Conservation (phyloP, 1,140 invertebrate species). For the Drosophila murphyi region DNA sequence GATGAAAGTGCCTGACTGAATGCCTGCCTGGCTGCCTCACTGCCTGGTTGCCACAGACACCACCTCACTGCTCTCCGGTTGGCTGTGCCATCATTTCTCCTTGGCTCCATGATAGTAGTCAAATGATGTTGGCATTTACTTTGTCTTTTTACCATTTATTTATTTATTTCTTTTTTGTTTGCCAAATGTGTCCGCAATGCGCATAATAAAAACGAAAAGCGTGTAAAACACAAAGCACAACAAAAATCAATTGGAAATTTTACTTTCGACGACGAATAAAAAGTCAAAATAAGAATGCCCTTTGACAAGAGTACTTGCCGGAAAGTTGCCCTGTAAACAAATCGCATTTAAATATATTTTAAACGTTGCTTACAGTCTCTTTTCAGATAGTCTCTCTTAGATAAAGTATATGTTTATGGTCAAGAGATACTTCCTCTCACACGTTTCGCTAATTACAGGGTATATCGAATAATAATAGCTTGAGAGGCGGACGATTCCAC, state of each 20-base stretch:
- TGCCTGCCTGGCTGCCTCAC: slow-evolving; percentile 6
- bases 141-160: slow-evolving; percentile 34
- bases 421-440: no score
- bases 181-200: slow-evolving; percentile 63
- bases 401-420: no score
- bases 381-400: not conserved
- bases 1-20: slow-evolving; percentile 61
- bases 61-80: not conserved
- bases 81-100: slow-evolving; percentile 61
- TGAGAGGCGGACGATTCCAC: slow-evolving; percentile 49
- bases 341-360: not conserved
- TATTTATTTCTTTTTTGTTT: slow-evolving; percentile 12
- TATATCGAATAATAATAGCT: slow-evolving; percentile 10
- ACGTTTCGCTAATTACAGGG: not conserved
- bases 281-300: slow-evolving; percentile 22
- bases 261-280: slow-evolving; percentile 76
- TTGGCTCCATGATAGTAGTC: slow-evolving; percentile 64
- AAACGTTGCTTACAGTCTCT: not conserved
- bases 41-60: slow-evolving; percentile 4
- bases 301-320: not conserved
- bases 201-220: slow-evolving; percentile 80
- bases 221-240: slow-evolving; percentile 71
- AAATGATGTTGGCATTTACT: slow-evolving; percentile 68
- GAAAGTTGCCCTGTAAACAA: not conserved
- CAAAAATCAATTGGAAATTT: slow-evolving; percentile 80